Evolutionary conservation across 2,888 invertebrate genomes (phyloP).

Genomic region (Beris chalybata): DNA sequence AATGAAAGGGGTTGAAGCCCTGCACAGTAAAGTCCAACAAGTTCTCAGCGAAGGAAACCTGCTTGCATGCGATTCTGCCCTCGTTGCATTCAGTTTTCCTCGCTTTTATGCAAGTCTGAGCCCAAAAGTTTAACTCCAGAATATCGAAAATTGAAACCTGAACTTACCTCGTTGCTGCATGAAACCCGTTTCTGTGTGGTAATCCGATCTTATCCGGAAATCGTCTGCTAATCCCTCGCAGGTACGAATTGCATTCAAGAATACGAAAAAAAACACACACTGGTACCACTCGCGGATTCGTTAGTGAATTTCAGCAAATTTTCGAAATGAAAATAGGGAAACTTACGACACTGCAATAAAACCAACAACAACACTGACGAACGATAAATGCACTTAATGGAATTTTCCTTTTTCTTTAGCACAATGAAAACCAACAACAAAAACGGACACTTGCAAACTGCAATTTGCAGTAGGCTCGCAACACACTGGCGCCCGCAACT

Average conservation of each 20-base stretch:
- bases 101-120: too few relatives aligned
- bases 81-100: too few relatives aligned
- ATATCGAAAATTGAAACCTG: background rate
- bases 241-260: background rate
- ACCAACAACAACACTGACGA: background rate
- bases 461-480: background rate
- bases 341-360: background rate
- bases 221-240: slow-evolving; percentile 16
- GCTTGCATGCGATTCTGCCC: too few relatives aligned
- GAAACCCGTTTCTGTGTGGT: slow-evolving; percentile 15
- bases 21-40: too few relatives aligned
- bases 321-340: slow-evolving; percentile 16
- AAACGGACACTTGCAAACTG: background rate
- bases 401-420: background rate
- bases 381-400: background rate
- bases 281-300: background rate
- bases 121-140: too few relatives aligned
- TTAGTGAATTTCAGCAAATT: slow-evolving; percentile 7
- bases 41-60: too few relatives aligned
- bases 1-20: too few relatives aligned
- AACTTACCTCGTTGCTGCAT: slow-evolving; percentile 14
- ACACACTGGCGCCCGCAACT: too few relatives aligned
- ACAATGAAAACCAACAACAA: background rate
- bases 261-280: background rate
- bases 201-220: slow-evolving; percentile 23